These are phyloP conservation scores for Odocoileus hemionus DNA, from an alignment of 2,113 vertebrate genomes.

Conservation along the genomic window DNA sequence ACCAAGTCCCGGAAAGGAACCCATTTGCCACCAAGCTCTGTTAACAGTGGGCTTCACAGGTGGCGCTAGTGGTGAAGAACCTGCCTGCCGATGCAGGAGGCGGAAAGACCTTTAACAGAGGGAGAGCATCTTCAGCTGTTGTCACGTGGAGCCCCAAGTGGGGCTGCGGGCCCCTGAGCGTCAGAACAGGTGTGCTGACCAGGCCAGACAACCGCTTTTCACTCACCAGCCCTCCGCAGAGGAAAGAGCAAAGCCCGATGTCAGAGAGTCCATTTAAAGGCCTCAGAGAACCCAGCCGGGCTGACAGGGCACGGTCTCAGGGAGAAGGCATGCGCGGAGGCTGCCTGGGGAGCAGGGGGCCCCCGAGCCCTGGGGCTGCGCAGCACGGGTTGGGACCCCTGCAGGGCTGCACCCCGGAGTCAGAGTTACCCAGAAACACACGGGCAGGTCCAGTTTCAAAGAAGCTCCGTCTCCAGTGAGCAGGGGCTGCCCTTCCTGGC, in stretches of 20 bases:
- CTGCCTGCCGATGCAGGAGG: not conserved
- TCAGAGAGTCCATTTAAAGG: not conserved
- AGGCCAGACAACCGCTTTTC: not conserved
- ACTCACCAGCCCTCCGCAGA: not conserved
- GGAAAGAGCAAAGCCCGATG: not conserved
- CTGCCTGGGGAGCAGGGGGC: not conserved
- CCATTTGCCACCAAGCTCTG: accelerated
- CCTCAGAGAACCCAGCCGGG: not conserved
- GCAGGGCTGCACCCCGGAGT: too few species aligned
- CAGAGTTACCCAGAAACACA: not conserved
- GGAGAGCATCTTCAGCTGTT: not conserved
- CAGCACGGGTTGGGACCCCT: not conserved
- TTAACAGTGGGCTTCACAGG: not conserved
- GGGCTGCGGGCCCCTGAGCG: accelerated
- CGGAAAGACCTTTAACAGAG: accelerated
- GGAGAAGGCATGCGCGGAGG: not conserved
- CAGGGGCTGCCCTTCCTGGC: not conserved
- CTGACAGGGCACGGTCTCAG: not conserved
- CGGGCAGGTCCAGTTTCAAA: not conserved
- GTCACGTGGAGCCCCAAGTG: not conserved
- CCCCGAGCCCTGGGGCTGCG: accelerated
- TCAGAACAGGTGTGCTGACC: accelerated
- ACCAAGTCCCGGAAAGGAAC: too few species aligned
- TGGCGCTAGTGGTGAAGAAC: not conserved
- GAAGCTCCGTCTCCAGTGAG: not conserved